A percentile compares a stretch with the other conserved stretches of the same genome.
Evolutionary conservation across 2,888 invertebrate species (phyloP).

Genomic region (Entomobrya multifasciata): DNA sequence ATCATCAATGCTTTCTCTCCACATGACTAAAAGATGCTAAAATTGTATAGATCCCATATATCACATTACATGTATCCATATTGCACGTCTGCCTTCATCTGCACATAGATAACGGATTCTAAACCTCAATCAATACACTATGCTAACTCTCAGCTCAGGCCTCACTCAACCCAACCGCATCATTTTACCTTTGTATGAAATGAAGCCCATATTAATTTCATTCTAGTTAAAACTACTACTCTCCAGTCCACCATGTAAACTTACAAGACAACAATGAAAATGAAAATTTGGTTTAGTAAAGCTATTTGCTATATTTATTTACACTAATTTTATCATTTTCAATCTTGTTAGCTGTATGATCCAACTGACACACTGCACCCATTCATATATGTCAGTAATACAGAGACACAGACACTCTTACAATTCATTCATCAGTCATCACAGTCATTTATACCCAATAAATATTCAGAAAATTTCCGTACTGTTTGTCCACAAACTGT

Average conservation of each 20-base stretch:
- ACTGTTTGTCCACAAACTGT: too few relatives aligned
- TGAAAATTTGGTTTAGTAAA: background rate
- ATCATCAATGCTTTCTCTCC: too few relatives aligned
- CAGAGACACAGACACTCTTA: too few relatives aligned
- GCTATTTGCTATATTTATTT: background rate
- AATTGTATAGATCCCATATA: too few relatives aligned
- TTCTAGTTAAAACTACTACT: background rate
- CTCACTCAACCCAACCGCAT: background rate
- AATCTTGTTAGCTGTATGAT: background rate
- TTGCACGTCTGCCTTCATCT: too few relatives aligned
- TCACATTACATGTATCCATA: too few relatives aligned
- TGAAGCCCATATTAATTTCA: background rate
- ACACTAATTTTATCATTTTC: background rate
- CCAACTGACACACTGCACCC: constrained; percentile 25
- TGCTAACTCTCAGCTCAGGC: background rate
- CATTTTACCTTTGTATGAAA: too few relatives aligned
- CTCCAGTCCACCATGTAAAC: constrained; percentile 21
- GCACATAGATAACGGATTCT: constrained; percentile 51
- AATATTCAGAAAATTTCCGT: too few relatives aligned
- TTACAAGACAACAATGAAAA: too few relatives aligned
- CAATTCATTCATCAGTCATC: too few relatives aligned
- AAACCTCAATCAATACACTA: constrained; percentile 24
- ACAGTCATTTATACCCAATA: too few relatives aligned
- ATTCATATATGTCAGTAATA: background rate
- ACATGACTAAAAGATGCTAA: too few relatives aligned